phyloP scores from a whole-genome alignment of 1,140 invertebrate genomes.

The Ladona fulva region DNA sequence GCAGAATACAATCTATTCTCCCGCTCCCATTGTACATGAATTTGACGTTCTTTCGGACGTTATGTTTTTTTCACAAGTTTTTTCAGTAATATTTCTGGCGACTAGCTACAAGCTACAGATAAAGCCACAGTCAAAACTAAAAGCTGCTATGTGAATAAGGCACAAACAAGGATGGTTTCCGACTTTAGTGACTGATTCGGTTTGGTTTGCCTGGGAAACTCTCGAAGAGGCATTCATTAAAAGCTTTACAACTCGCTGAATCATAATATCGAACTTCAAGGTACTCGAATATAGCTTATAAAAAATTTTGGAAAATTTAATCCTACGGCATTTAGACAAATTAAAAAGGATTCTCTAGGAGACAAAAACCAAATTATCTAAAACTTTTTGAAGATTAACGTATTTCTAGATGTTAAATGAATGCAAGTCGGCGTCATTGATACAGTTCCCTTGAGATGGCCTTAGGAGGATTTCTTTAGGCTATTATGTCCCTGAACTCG shows the following conservation, averaged over 20 bases:
- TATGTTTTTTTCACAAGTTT: slow-evolving; percentile 17
- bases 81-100: slow-evolving; percentile 17
- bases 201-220: slow-evolving; percentile 2
- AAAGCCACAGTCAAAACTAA: slow-evolving; percentile 22
- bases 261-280: neutral
- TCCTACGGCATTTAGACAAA: neutral
- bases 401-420: too few species aligned
- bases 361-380: too few species aligned
- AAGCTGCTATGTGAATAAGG: slow-evolving; percentile 24
- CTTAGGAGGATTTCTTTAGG: neutral
- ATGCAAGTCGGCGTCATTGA: too few species aligned
- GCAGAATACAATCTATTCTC: slow-evolving; percentile 14
- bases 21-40: slow-evolving; percentile 17
- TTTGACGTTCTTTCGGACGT: slow-evolving; percentile 15
- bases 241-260: neutral
- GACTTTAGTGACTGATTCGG: slow-evolving; percentile 20
- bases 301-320: neutral
- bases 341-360: neutral
- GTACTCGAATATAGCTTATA: neutral
- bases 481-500: neutral
- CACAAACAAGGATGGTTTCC: slow-evolving; percentile 25
- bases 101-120: slow-evolving; percentile 21
- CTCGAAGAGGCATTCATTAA: neutral
- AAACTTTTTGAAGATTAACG: too few species aligned
- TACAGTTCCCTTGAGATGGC: too few species aligned